Base-by-base conservation (phyloP, 2,797 vertebrate species). In the Tragelaphus eurycerus region DNA sequence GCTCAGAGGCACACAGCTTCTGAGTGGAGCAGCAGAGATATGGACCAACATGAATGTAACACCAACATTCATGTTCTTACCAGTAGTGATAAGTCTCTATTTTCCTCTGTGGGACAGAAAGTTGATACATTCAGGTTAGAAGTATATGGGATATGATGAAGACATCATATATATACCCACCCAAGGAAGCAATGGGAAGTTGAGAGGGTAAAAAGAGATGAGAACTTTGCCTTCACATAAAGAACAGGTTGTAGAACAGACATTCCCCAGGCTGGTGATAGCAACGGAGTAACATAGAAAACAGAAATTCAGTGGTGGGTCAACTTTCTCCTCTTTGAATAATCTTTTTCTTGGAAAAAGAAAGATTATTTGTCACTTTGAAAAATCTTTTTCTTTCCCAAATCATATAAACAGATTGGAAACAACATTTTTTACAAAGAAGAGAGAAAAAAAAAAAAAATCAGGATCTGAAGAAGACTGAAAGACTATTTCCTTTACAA, bases 391-490 rank as follows among this genome's bases (percentile, higher is more conserved):
- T 94, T 79, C 87, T 92, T 83, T 97, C 91, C 90, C 21, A 4
- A 94, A 81, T n/a, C 84, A 55, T 19, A 54, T 85, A 93, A 98
- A 97, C 60, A 98, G 34, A 55, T 50, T 90, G 88, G 55, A 94
- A 62, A 52, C 38, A 74, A 86, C 95, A 89, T 92, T 97, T 95
- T 89, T 90, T 64, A 90, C 82, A 95, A 93, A 96, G 29, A 52
- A 14, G 50, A 50, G 1, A 50, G 17, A 59, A 4, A n/a, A n/a
- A 8, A 1, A 78, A 78, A 14, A 86, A 57, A 27, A 50, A 27
- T 11, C 25, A 82, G 79, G 89, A 93, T 62, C 93, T 84, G 19
- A 81, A 92, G 81, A 95, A 55, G 50, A 91, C 2, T 85, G 52
- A 74, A 43, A 74, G 67, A 79, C 19, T 57, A 79, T 62, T 67